These are phyloP conservation scores for Falco columbarius DNA, from an alignment of 2,797 vertebrate genomes.

Conservation along the genomic window DNA sequence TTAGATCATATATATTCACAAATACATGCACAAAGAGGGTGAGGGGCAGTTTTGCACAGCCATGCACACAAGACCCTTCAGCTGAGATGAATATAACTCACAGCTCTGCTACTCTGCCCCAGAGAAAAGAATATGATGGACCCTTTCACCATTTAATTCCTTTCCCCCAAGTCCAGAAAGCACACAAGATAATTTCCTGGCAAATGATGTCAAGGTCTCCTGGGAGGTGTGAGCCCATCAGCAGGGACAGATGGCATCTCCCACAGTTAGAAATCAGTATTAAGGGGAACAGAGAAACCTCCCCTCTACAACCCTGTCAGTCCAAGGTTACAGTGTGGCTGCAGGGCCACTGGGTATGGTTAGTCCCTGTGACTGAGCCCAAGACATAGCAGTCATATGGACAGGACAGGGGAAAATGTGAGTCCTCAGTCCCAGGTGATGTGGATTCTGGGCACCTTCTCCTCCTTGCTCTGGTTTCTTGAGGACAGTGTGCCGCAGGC, in stretches of 20 bases:
- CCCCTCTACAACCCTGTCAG: neutral
- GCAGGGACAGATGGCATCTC: neutral
- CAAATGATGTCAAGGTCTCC: neutral
- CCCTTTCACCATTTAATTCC: neutral
- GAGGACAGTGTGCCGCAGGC: slow-evolving; percentile 56
- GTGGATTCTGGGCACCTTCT: slow-evolving; percentile 41
- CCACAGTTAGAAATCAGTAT: neutral
- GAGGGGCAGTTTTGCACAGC: neutral
- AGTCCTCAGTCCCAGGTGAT: slow-evolving; percentile 20
- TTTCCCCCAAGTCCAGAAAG: neutral
- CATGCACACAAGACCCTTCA: neutral
- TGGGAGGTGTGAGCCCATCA: neutral
- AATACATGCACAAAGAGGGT: neutral
- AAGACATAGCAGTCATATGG: neutral
- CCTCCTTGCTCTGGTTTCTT: slow-evolving; percentile 52
- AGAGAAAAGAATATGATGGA: neutral
- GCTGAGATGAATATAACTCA: neutral
- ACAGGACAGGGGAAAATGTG: neutral
- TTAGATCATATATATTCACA: neutral
- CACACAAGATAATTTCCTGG: neutral
- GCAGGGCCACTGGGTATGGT: neutral
- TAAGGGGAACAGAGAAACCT: neutral
- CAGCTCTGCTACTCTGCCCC: neutral
- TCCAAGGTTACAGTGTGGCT: neutral
- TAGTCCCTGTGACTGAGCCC: neutral